Evolutionary conservation across 2,888 invertebrate species (phyloP), one percentile per base, ranked within the genome.

Genomic region (Spodoptera picta): DNA sequence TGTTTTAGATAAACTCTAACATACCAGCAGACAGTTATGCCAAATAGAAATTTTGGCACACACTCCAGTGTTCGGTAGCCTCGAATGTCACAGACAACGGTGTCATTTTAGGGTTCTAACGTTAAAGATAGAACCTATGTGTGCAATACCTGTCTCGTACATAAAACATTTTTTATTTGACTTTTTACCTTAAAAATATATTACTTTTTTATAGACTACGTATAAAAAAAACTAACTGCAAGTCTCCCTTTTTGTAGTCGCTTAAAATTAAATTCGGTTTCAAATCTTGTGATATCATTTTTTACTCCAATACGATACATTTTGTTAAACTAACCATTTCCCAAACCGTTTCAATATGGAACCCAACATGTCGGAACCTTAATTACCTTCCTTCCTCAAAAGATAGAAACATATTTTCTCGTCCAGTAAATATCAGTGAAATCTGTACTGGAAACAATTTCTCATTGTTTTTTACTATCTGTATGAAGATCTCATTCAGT

Each of bases 31-130:
- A 50, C 58, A 9, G 50, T 70, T 60, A 66, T 71, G 62, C 71
- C 52, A 78, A 69, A 73, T 65, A 63, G 66, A 65, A 62, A 63
- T 65, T 48, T 78, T 76, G 79, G 68, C 73, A 77, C 52, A 63
- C 63, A 52, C 49, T 65, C 61, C 51, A 64, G 45, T 58, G 45
- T 65, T 61, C 51, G 62, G 45, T 58, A 47, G 46, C 67, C 45
- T 57, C 60, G 49, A 63, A 53, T 61, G 52, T 65, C 57, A 62
- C 4, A 41, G 55, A 36, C n/a, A 23, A 5, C 41, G 31, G 19
- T 46, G 44, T 65, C 56, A 31, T n/a, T 60, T 60, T 65, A 55
- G 14, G 45, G 48, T 65, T 60, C 9, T n/a, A 12, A 60, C 47
- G n/a, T 51, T 14, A 56, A 48, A 67, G 19, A 60, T 50, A 54